Conservation (phyloP, 2,797 vertebrate genomes). For the Antennarius maculatus region DNA sequence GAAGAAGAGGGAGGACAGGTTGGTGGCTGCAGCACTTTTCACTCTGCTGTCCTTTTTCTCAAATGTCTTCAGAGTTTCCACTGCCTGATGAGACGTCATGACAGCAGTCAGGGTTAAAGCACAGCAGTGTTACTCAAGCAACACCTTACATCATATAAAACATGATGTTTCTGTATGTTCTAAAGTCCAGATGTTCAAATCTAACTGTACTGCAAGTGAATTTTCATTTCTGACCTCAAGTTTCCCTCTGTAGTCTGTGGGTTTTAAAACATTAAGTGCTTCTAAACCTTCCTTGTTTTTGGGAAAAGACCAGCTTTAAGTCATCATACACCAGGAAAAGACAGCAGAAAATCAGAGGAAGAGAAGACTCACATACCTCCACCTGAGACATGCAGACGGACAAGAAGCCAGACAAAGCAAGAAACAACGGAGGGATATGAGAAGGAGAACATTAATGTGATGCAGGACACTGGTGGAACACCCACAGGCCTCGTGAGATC, state of each 20-base stretch:
- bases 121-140: no score
- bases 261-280: conserved; percentile 16
- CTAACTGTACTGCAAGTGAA: no score
- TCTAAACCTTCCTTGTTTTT: conserved; percentile 14
- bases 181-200: no score
- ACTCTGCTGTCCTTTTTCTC: conserved; percentile 98
- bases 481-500: no score
- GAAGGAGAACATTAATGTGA: conserved; percentile 25
- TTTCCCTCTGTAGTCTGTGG: conserved; percentile 9
- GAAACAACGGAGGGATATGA: conserved; percentile 61
- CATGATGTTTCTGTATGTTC: no score
- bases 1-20: conserved; percentile 94
- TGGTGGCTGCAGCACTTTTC: conserved; percentile 96
- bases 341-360: conserved; percentile 26
- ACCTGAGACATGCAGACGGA: conserved; percentile 81
- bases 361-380: conserved; percentile 80
- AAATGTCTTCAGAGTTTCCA: conserved; percentile 95
- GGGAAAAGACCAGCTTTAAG: conserved; percentile 1
- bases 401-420: conserved; percentile 63
- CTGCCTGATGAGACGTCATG: conserved; percentile 80
- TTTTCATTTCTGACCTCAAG: conserved; percentile 10
- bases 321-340: neutral
- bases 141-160: no score
- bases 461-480: conserved; percentile 29
- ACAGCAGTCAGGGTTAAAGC: neutral